phyloP scores from a whole-genome alignment of 2,797 vertebrate species.

The Xiphophorus birchmanni region DNA sequence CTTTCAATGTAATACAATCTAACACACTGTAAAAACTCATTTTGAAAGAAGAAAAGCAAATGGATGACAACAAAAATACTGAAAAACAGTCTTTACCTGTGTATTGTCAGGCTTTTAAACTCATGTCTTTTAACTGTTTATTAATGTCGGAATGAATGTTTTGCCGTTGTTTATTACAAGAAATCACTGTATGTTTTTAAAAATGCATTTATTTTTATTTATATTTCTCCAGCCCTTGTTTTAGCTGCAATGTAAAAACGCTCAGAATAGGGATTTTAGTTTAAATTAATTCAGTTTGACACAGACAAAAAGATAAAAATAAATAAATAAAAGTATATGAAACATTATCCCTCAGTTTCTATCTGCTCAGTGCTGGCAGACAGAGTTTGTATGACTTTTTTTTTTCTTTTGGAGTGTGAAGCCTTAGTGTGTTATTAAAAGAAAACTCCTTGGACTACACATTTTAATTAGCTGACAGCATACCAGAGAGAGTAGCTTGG shows the following conservation, averaged over 20 bases:
- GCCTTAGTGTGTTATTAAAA: slow-evolving; percentile 37
- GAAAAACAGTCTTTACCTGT: neutral
- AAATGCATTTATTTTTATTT: neutral
- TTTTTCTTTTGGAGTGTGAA: slow-evolving; percentile 23
- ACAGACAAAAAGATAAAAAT: neutral
- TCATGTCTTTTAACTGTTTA: neutral
- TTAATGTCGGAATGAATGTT: neutral
- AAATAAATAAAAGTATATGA: neutral
- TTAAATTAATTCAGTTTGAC: neutral
- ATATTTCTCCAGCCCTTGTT: neutral
- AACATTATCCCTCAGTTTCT: neutral
- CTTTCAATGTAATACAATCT: neutral
- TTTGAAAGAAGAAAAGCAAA: neutral
- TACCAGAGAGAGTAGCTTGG: slow-evolving; percentile 94
- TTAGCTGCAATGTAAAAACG: neutral
- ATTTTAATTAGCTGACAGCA: slow-evolving; percentile 73
- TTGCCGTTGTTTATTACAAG: neutral
- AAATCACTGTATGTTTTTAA: neutral
- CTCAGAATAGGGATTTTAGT: neutral
- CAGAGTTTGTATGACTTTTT: neutral
- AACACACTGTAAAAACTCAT: neutral
- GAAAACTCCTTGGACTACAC: slow-evolving; percentile 39
- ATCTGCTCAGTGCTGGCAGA: neutral
- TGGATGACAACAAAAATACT: neutral
- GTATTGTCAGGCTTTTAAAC: neutral